Evolutionary conservation across 2,888 invertebrate species (phyloP), one percentile per base, ranked within the genome.

Genomic region (Anticlea derivata): DNA sequence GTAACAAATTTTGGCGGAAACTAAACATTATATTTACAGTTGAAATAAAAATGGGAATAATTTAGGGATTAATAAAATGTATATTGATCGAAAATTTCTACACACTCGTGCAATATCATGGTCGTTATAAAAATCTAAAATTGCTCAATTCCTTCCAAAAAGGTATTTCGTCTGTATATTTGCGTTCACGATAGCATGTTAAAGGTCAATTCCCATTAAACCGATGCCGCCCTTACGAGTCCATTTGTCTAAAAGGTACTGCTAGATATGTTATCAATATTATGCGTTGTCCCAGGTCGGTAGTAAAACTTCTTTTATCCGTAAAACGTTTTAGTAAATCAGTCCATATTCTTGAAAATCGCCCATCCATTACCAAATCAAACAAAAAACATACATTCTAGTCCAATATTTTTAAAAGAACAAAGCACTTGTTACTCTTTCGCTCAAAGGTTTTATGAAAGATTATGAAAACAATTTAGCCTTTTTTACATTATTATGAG

Each of bases 11-110:
- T 73, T 65, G 74, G 72, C 70, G 69, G 71, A 60, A 74, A 72
- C 63, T 77, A 78, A 83, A 43, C 80, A 73, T 70, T 64, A 80
- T 87, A 88, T 88, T 84, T 87, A 88, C 86, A 88, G 54, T 60
- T 49, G 70, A 66, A 73, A 60, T 50, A 62, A 63, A 65, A 66
- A 61, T 62, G 61, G 63, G 61, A 59, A 69, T 61, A 73, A 68
- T 62, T 63, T 54, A 61, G 44, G 55, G 58, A 55, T 60, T 61
- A 66, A 17, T 3, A 55, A 59, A 61, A 60, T 60, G 60, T 60
- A 63, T 63, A 83, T 80, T 73, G 77, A 73, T 83, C 81, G 63
- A 84, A 86, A 86, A 80, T 43, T 63, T 68, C 64, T 64, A 61
- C 68, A 40, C 71, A 69, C 50, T 49, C 60, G 58, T 58, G 55